Evolutionary conservation across 1,140 invertebrate genomes (phyloP).

Genomic region (Octopus sinensis): DNA sequence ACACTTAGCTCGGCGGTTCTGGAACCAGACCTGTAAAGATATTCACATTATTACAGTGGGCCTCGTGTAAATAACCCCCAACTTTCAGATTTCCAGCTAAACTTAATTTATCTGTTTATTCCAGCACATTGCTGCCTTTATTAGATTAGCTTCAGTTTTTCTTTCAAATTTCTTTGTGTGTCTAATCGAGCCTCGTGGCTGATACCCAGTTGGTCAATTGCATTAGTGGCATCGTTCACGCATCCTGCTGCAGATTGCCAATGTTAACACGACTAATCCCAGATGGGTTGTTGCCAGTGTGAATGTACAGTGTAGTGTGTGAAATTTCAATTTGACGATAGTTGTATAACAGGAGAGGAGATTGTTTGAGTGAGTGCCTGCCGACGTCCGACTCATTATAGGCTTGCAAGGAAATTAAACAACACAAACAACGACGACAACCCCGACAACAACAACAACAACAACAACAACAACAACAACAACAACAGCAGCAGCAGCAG

Average conservation of each 20-base stretch:
- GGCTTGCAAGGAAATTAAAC: too few relatives aligned
- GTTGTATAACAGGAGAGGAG: too few relatives aligned
- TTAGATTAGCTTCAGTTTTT: conserved; percentile 29
- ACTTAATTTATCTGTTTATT: conserved; percentile 32
- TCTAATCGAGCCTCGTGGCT: conserved; percentile 26
- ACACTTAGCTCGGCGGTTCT: conserved; percentile 91
- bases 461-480: neutral
- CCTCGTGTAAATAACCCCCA: conserved; percentile 4
- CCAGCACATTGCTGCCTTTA: conserved; percentile 28
- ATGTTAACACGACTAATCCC: neutral
- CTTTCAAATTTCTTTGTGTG: conserved; percentile 34
- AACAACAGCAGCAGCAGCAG: neutral
- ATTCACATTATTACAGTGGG: neutral
- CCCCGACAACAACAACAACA: neutral
- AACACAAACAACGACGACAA: too few relatives aligned
- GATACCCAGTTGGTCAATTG: conserved; percentile 27
- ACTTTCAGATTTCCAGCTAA: conserved; percentile 12
- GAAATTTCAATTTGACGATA: conserved; percentile 3
- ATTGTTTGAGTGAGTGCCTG: too few relatives aligned
- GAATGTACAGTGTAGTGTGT: neutral
- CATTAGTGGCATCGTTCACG: conserved; percentile 20
- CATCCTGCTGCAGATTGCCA: conserved; percentile 14
- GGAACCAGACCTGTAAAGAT: conserved; percentile 73
- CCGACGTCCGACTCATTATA: too few relatives aligned
- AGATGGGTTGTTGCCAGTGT: neutral